These are phyloP conservation scores for Octopus bimaculoides DNA, from an alignment of 1,140 invertebrate species.

Conservation along the genomic window DNA sequence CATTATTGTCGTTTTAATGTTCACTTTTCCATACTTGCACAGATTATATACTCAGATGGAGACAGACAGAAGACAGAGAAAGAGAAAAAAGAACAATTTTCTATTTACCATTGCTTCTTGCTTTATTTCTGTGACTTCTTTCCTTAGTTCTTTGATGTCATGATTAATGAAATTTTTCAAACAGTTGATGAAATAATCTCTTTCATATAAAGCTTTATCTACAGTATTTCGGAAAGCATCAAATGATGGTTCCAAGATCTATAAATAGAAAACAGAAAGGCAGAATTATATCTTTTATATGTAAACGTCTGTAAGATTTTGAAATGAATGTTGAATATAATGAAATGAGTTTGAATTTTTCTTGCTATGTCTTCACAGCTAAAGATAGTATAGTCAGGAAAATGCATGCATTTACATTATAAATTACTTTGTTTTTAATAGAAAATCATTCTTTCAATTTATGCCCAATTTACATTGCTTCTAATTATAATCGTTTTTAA, in stretches of 20 bases:
- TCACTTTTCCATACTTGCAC: background rate
- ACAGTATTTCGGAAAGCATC: conserved; percentile 55
- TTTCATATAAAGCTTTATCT: conserved; percentile 57
- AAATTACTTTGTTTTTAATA: too few species aligned
- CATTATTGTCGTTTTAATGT: background rate
- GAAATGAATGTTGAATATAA: too few species aligned
- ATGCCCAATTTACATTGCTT: too few species aligned
- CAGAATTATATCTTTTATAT: background rate
- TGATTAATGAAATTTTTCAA: conserved; percentile 56
- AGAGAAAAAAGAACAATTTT: background rate
- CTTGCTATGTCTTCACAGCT: too few species aligned
- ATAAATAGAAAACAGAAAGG: conserved; percentile 3
- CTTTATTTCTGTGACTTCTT: conserved; percentile 57
- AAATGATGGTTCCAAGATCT: conserved; percentile 55
- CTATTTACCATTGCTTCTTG: conserved; percentile 52
- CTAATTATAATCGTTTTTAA: too few species aligned
- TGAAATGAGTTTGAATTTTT: too few species aligned
- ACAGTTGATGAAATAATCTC: conserved; percentile 56
- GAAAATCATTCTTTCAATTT: too few species aligned
- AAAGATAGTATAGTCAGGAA: too few species aligned
- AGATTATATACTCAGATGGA: background rate
- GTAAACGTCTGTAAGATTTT: too few species aligned
- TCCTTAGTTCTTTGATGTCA: conserved; percentile 55
- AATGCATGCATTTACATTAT: too few species aligned
- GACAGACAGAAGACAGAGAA: background rate